Conservation (phyloP, 2,113 vertebrate species). For the Nannospalax galili region DNA sequence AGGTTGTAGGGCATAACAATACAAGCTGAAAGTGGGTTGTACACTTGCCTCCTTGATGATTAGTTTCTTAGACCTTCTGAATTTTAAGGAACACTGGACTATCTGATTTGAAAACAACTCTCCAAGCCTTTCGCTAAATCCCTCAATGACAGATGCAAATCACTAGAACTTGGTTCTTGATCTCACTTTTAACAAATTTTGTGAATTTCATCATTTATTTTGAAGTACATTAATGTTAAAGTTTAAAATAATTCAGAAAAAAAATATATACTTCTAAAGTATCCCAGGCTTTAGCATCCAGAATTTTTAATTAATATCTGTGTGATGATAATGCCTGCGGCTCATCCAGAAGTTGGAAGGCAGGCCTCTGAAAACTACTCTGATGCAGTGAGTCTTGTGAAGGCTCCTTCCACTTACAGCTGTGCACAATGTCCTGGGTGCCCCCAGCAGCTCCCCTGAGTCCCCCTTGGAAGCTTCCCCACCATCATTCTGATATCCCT, state of each 20-base stretch:
- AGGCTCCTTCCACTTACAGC: background rate
- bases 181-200: background rate
- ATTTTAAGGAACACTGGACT: background rate
- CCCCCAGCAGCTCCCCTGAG: fast-evolving
- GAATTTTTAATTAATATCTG: background rate
- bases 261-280: background rate
- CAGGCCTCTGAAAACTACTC: background rate
- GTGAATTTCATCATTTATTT: background rate
- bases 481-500: background rate
- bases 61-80: too few species aligned
- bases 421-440: background rate
- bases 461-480: background rate
- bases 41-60: background rate
- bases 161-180: background rate
- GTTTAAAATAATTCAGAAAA: background rate
- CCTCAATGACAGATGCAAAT: background rate
- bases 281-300: background rate
- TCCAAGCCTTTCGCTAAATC: background rate
- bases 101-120: background rate
- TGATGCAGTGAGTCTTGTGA: background rate
- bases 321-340: background rate
- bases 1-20: too few species aligned
- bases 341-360: background rate
- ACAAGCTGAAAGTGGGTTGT: background rate
- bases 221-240: background rate